A percentile compares a stretch with the other conserved stretches of the same genome.
Evolutionary conservation across 2,797 vertebrate genomes (phyloP).

Genomic region (Epinephelus coioides): DNA sequence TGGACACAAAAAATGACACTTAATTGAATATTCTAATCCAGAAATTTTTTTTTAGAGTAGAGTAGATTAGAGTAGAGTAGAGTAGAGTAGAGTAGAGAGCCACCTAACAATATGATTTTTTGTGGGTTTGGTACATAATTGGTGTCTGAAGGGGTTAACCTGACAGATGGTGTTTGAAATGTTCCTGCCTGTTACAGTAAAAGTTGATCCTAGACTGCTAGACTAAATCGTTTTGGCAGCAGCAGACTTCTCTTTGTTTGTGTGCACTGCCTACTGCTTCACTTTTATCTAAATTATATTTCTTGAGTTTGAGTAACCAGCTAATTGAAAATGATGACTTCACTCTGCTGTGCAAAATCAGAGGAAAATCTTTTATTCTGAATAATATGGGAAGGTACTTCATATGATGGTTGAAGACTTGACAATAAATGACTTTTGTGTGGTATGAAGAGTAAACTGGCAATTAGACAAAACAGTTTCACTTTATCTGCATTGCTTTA

Average conservation of each 20-base stretch:
- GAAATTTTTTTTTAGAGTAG: no score
- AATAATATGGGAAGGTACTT: not conserved
- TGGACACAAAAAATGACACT: no score
- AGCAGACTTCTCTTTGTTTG: not conserved
- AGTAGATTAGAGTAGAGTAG: no score
- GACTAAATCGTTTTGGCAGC: not conserved
- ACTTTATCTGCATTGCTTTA: no score
- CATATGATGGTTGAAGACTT: no score
- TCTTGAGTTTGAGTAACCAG: not conserved
- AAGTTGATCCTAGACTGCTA: not conserved
- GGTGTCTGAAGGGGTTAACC: no score
- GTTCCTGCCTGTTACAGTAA: not conserved
- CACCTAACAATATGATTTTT: no score
- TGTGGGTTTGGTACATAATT: no score
- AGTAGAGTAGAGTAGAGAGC: no score
- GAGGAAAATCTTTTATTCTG: not conserved
- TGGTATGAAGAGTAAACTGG: not conserved
- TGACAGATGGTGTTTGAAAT: not conserved
- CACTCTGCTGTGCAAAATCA: not conserved
- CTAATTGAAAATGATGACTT: not conserved
- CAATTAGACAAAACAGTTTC: no score
- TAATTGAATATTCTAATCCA: no score
- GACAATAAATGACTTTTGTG: not conserved
- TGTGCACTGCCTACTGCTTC: not conserved
- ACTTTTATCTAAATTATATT: slow-evolving; percentile 13